phyloP scores from a whole-genome alignment of 35 echinoderm and acorn worm species.

The Apostichopus japonicus region DNA sequence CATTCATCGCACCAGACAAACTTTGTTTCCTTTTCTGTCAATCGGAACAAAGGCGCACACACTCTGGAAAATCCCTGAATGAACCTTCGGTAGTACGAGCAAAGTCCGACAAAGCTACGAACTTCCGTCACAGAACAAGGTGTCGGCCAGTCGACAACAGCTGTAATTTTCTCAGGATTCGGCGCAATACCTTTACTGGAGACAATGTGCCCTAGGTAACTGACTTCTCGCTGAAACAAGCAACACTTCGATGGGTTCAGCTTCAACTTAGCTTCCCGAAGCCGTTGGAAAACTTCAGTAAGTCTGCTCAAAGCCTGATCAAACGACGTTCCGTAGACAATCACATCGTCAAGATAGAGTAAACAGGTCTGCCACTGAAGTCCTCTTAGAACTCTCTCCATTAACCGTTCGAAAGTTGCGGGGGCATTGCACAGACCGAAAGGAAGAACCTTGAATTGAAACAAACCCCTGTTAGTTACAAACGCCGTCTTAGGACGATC shows the following conservation, averaged over 20 bases:
- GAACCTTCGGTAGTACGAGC: conserved; percentile 49
- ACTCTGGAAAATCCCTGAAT: conserved; percentile 4
- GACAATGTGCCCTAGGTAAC: background rate
- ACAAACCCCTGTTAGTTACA: too few species aligned
- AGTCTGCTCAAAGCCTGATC: background rate
- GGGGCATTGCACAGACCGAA: background rate
- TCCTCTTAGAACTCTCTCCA: background rate
- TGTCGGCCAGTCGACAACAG: background rate
- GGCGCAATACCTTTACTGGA: background rate
- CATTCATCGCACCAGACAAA: background rate
- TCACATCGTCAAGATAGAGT: background rate
- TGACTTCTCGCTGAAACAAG: background rate
- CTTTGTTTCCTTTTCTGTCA: background rate
- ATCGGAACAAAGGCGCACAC: background rate
- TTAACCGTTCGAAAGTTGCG: background rate
- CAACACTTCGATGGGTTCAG: background rate
- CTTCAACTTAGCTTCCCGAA: background rate
- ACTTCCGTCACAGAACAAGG: conserved; percentile 28
- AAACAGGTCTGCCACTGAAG: background rate
- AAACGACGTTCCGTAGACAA: background rate
- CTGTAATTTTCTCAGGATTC: background rate
- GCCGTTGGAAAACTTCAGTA: background rate
- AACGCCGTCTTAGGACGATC: too few species aligned
- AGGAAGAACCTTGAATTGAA: background rate
- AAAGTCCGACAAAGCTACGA: conserved; percentile 23